Base-by-base conservation (phyloP, 2,888 invertebrate genomes). In the Agrotis exclamationis region DNA sequence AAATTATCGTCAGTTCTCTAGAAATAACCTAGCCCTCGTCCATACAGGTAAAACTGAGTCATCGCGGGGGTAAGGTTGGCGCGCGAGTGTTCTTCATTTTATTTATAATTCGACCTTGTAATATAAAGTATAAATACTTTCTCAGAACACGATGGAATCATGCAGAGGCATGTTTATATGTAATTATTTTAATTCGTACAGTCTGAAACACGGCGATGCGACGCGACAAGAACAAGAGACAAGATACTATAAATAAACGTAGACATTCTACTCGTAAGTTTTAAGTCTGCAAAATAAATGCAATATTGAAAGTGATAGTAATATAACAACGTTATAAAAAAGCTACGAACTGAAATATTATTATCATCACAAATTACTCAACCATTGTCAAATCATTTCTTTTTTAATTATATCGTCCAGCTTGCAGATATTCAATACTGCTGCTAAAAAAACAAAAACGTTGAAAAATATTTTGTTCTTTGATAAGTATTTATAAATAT, bases 1-100 rank as follows among this genome's bases (percentile, higher is more conserved):
- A 88, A 87, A 88, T 87, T 89, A 89, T 86, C 87, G 83, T 74
- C 74, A 80, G 79, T 82, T 85, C 88, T 88, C 88, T 89, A 88
- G 87, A 90, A 90, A 90, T 90, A 90, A 85, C 84, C 84, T 81
- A 85, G 86, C 87, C 85, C 83, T 83, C 84, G 83, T 84, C 82
- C 84, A 83, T 74, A 84, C 84, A 86, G 87, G 87, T 87, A 84
- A 79, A 86, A 80, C 87, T 90, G 90, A 89, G 83, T 90, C 90
- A 90, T 76, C 73, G 70, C 70, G 68, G 76, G 83, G 83, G 85
- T 86, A 84, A 86, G 76, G 84, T 77, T 85, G 82, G 77, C 79
- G 74, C 60, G 70, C 82, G 75, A 80, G 59, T 77, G 80, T 76
- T 80, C 78, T 80, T 81, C 76, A 75, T 77, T 85, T 85, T 86